These are phyloP conservation scores for Emydoidea blandingii DNA, from an alignment of 2,797 vertebrate genomes.

Conservation along the genomic window DNA sequence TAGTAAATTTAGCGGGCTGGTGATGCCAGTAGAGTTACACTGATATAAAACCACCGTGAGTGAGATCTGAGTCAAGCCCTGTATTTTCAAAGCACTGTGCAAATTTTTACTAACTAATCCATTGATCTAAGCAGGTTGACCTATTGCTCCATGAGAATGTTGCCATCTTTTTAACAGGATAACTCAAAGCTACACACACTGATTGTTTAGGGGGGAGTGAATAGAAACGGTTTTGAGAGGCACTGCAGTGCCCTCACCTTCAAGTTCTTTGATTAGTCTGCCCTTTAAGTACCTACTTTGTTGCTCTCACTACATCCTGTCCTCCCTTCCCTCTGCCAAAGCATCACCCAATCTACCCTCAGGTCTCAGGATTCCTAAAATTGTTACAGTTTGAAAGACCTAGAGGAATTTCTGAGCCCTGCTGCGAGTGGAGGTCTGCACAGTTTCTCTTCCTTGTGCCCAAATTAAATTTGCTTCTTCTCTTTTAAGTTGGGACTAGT, in stretches of 20 bases:
- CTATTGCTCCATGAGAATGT: background rate
- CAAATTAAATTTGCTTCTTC: slow-evolving; percentile 12
- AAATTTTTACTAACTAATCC: background rate
- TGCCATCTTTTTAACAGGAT: background rate
- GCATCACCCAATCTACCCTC: slow-evolving; percentile 61
- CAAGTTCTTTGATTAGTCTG: slow-evolving; percentile 29
- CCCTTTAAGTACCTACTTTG: slow-evolving; percentile 36
- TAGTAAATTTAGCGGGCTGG: background rate
- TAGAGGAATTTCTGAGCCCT: slow-evolving; percentile 56
- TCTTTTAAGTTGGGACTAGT: background rate
- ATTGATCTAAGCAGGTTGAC: background rate
- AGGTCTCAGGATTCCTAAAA: slow-evolving; percentile 67
- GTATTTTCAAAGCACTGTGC: background rate
- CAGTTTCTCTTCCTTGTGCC: background rate
- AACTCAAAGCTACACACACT: background rate
- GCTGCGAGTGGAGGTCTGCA: background rate
- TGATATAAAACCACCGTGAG: rapidly evolving
- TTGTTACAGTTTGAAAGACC: slow-evolving; percentile 61
- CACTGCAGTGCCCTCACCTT: background rate
- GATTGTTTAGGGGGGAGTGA: background rate
- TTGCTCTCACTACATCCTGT: slow-evolving; percentile 30
- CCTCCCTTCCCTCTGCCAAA: slow-evolving; percentile 28
- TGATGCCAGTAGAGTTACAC: rapidly evolving
- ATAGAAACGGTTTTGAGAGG: background rate
- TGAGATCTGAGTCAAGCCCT: background rate